Evolutionary conservation across 2,113 vertebrate genomes (phyloP), one percentile per base, ranked within the genome.

Genomic region (Paramisgurnus dabryanus): DNA sequence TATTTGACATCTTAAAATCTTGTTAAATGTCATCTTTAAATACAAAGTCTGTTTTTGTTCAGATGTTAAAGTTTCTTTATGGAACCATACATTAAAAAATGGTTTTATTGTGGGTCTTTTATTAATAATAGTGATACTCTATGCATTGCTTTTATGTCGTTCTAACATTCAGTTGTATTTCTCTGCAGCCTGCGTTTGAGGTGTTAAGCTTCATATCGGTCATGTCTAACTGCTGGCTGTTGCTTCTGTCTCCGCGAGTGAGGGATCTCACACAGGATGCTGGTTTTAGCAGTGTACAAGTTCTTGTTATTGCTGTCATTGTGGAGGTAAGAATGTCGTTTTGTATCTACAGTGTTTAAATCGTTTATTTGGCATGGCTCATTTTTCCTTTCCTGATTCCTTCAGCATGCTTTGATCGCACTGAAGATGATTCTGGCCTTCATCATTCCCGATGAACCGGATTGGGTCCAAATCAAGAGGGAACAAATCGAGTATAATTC

Each of bases 201-300:
- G 75, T 92, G 40, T 76, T 95, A 80, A 92, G 93, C 17, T 94
- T 91, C 3, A 80, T 92, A 68, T 93, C 94, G 0, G 92, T 95
- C 1, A 89, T 94, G 27, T 92, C 94, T 41, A 95, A 95, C 90
- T 94, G 93, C 85, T 94, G 93, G 91, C 82, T 95, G 79, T 83
- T 95, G 85, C 84, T 92, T 72, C 89, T 95, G 78, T 94, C 93
- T 0, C 92, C 93, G 27, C 87, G 57, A 49, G 74, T 93, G n/a
- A 88, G 85, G 58, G 49, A 66, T 17, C 49, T 87, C 65, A 84
- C 85, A 53, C 82, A 85, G 71, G 90, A 91, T 17, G 83, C 84
- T 0, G 86, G 86, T 15, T 9, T 92, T 82, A 92, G 86, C 80
- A 67, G 81, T 71, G 84, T 83, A 3, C 67, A 86, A 67, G 18